Conservation (phyloP, 2,113 vertebrate genomes). For the Sigmodon hispidus region DNA sequence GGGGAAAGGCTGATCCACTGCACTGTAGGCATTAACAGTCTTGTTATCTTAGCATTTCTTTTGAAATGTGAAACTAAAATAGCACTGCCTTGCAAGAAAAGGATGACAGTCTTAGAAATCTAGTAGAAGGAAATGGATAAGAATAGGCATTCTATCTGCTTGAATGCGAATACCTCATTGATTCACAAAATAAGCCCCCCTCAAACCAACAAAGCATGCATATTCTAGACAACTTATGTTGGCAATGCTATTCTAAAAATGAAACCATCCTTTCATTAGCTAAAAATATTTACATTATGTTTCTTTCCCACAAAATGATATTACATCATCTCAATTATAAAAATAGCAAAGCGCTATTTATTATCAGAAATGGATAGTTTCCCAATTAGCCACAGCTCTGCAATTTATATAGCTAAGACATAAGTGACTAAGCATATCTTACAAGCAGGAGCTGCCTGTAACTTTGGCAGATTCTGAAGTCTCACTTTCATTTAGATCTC, state of each 20-base stretch:
- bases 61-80: constrained; percentile 26
- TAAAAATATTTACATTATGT: constrained; percentile 14
- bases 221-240: background rate
- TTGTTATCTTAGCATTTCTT: background rate
- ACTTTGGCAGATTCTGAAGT: background rate
- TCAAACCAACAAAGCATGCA: background rate
- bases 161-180: background rate
- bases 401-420: background rate
- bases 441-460: background rate
- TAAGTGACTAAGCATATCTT: background rate
- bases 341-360: background rate
- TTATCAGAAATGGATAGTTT: background rate
- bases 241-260: background rate
- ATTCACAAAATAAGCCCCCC: background rate
- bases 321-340: background rate
- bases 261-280: constrained; percentile 7
- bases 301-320: background rate
- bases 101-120: background rate
- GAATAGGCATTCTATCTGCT: background rate
- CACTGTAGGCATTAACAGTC: no score
- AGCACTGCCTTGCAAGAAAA: background rate
- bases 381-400: background rate
- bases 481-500: background rate
- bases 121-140: background rate
- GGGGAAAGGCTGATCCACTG: background rate